A percentile compares a stretch with the other conserved stretches of the same genome.
Evolutionary conservation across 2,888 invertebrate species (phyloP).

Genomic region (Amblyjoppa proteus): DNA sequence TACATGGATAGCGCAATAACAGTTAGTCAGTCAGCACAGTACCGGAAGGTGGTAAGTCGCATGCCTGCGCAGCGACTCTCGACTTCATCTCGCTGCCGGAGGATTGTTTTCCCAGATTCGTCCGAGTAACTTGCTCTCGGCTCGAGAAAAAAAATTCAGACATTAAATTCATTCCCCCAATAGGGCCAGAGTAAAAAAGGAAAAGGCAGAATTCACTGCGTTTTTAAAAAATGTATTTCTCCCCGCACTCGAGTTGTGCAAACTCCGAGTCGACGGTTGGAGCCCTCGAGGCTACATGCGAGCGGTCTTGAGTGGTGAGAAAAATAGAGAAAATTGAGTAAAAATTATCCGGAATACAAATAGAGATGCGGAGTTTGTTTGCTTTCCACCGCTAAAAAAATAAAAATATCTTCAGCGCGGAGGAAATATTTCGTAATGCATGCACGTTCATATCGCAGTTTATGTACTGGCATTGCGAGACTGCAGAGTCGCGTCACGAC

Average conservation of each 20-base stretch:
- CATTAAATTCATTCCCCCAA: neutral
- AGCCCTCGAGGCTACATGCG: too few relatives aligned
- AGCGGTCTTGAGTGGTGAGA: neutral
- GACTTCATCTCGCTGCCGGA: neutral
- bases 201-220: too few relatives aligned
- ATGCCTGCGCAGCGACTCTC: neutral
- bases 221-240: too few relatives aligned
- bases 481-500: neutral
- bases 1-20: conserved; percentile 45
- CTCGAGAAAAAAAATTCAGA: neutral
- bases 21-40: conserved; percentile 24
- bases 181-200: neutral
- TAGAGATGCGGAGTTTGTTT: neutral
- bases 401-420: neutral
- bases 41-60: conserved; percentile 26
- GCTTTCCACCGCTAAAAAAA: neutral
- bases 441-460: neutral
- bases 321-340: neutral
- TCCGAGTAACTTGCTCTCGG: conserved; percentile 3
- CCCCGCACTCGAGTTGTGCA: too few relatives aligned
- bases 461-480: neutral
- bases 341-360: neutral
- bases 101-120: neutral
- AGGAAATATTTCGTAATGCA: conserved; percentile 17
- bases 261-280: too few relatives aligned